Conservation (phyloP, 2,888 invertebrate genomes). For the Cactoblastis cactorum region DNA sequence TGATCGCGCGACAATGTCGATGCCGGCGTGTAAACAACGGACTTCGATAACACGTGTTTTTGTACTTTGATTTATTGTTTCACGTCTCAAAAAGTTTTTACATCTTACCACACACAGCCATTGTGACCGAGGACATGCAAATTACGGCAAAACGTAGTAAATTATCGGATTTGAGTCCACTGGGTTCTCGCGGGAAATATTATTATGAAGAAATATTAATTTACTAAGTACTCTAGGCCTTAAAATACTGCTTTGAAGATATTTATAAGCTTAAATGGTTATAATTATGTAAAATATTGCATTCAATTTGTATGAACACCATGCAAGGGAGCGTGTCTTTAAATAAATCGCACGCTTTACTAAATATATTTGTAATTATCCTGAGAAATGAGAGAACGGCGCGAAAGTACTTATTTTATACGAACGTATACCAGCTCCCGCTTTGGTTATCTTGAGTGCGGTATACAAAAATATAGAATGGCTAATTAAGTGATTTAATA, state of each 20-base stretch:
- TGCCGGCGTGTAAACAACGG: conserved; percentile 67
- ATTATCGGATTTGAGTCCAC: conserved; percentile 13
- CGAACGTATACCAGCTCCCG: background rate
- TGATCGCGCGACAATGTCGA: conserved; percentile 63
- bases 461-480: background rate
- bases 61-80: conserved; percentile 75
- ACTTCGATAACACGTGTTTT: conserved; percentile 70
- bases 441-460: background rate
- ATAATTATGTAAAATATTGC: conserved; percentile 14
- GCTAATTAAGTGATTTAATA: conserved; percentile 9
- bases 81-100: conserved; percentile 72
- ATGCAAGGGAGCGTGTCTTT: conserved; percentile 3
- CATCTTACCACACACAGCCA: conserved; percentile 66
- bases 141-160: conserved; percentile 30
- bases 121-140: conserved; percentile 50
- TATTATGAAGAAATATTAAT: conserved; percentile 14
- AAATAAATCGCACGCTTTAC: conserved; percentile 9
- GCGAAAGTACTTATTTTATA: background rate
- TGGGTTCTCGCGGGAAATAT: background rate
- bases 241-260: conserved; percentile 9
- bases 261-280: conserved; percentile 13
- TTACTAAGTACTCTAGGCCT: conserved; percentile 4
- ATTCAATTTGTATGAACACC: conserved; percentile 5
- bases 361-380: conserved; percentile 10
- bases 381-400: conserved; percentile 2